Conservation (phyloP, 2,888 invertebrate genomes). For the Chymomyza fuscimana region DNA sequence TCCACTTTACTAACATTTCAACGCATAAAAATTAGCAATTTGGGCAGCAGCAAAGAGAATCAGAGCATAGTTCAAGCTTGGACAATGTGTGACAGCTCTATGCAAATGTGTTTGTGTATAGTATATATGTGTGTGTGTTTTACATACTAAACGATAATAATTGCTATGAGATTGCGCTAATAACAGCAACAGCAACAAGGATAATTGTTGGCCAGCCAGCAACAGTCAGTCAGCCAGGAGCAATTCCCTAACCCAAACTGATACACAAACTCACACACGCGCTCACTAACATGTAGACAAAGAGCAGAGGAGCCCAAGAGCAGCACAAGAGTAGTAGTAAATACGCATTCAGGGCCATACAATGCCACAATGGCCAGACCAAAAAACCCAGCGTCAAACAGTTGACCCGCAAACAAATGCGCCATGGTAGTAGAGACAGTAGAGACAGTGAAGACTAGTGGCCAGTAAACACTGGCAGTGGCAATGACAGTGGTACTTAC, state of each 20-base stretch:
- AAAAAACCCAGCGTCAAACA: constrained; percentile 24
- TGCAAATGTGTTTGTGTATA: background rate
- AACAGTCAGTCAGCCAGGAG: constrained; percentile 33
- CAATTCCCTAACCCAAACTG: constrained; percentile 45
- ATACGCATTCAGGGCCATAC: constrained; percentile 17
- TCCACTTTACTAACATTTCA: constrained; percentile 32
- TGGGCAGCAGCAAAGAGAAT: background rate
- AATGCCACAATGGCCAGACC: constrained; percentile 29
- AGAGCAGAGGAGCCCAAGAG: background rate
- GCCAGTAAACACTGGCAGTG: background rate
- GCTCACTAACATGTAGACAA: background rate
- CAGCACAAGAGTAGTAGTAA: background rate
- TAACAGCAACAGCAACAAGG: constrained; percentile 45
- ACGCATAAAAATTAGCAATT: constrained; percentile 19
- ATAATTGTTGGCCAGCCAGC: constrained; percentile 50
- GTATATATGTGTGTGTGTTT: constrained; percentile 17
- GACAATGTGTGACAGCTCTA: background rate
- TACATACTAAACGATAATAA: constrained; percentile 52
- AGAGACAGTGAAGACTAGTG: background rate
- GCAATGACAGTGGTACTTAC: background rate
- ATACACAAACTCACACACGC: constrained; percentile 19
- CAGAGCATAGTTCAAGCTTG: background rate
- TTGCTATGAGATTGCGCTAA: constrained; percentile 55
- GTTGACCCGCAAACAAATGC: constrained; percentile 43
- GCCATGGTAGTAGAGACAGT: constrained; percentile 14